Conservation (phyloP, 2,888 invertebrate genomes). For the Deroplatys truncata region DNA sequence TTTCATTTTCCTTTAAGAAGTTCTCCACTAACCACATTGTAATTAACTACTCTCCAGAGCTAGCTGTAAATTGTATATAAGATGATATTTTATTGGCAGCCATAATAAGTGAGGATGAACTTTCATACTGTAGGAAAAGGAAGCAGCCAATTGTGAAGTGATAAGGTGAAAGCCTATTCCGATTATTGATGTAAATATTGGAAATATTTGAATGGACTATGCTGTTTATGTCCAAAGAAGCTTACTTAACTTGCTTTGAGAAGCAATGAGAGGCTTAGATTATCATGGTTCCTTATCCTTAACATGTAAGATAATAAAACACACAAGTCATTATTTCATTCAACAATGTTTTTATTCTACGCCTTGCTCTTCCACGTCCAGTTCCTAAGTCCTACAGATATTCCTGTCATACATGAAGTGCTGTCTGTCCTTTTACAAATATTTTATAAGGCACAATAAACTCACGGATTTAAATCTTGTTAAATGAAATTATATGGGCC, state of each 20-base stretch:
- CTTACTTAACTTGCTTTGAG: constrained; percentile 2
- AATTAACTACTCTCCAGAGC: not conserved
- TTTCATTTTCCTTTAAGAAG: not conserved
- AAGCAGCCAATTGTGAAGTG: not conserved
- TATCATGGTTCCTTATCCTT: constrained; percentile 3
- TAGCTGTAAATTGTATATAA: constrained; percentile 15
- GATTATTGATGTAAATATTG: not conserved
- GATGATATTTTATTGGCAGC: constrained; percentile 21
- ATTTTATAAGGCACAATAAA: no score
- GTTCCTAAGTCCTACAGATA: not conserved
- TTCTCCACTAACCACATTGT: not conserved
- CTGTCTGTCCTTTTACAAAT: no score
- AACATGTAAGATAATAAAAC: not conserved
- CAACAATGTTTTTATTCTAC: not conserved
- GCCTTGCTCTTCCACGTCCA: no score
- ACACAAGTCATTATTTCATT: not conserved
- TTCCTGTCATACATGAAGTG: no score
- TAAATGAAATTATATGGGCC: no score
- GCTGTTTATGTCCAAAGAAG: not conserved
- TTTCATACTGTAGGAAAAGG: not conserved
- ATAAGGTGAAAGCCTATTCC: not conserved
- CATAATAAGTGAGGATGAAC: not conserved
- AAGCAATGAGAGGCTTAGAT: constrained; percentile 16
- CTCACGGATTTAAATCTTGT: no score
- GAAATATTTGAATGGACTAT: not conserved